phyloP scores from a whole-genome alignment of 2,888 invertebrate species.

The Rhingia rostrata region DNA sequence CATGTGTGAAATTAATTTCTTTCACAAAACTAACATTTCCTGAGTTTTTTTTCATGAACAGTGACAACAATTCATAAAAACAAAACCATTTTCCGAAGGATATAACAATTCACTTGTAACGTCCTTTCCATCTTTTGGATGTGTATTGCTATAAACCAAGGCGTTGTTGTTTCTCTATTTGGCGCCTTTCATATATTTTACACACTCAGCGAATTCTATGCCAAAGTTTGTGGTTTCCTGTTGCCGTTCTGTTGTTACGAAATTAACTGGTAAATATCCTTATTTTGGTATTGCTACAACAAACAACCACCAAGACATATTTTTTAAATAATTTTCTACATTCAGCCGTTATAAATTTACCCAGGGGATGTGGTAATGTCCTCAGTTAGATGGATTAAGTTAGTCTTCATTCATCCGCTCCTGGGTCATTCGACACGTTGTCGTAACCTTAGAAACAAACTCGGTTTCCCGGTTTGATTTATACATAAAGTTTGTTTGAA shows the following conservation, averaged over 20 bases:
- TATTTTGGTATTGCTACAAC: slow-evolving; percentile 43
- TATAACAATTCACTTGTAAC: slow-evolving; percentile 29
- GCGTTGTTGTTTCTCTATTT: slow-evolving; percentile 20
- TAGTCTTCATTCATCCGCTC: slow-evolving; percentile 45
- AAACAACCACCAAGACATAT: slow-evolving; percentile 17
- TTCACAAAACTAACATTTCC: too few species aligned
- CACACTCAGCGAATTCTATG: slow-evolving; percentile 1
- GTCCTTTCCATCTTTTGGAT: slow-evolving; percentile 29
- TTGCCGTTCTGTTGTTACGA: slow-evolving; percentile 35
- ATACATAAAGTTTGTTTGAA: slow-evolving; percentile 44
- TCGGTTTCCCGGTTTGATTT: slow-evolving; percentile 50
- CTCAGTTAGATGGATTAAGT: slow-evolving; percentile 54
- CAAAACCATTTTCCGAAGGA: slow-evolving; percentile 20
- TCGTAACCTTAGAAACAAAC: slow-evolving; percentile 53
- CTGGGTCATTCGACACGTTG: slow-evolving; percentile 44
- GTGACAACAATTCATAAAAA: slow-evolving; percentile 4
- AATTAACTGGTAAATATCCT: slow-evolving; percentile 52
- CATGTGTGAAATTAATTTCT: too few species aligned
- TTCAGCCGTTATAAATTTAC: slow-evolving; percentile 5
- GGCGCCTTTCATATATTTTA: slow-evolving; percentile 21
- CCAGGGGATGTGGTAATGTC: slow-evolving; percentile 24
- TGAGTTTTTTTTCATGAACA: too few species aligned
- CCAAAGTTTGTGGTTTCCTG: slow-evolving; percentile 31
- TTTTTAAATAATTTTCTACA: slow-evolving; percentile 38
- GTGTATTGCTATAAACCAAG: slow-evolving; percentile 7